A percentile compares a stretch with the other conserved stretches of the same genome.
Conservation (phyloP, 2,113 vertebrate genomes). For the Heliornis fulica region DNA sequence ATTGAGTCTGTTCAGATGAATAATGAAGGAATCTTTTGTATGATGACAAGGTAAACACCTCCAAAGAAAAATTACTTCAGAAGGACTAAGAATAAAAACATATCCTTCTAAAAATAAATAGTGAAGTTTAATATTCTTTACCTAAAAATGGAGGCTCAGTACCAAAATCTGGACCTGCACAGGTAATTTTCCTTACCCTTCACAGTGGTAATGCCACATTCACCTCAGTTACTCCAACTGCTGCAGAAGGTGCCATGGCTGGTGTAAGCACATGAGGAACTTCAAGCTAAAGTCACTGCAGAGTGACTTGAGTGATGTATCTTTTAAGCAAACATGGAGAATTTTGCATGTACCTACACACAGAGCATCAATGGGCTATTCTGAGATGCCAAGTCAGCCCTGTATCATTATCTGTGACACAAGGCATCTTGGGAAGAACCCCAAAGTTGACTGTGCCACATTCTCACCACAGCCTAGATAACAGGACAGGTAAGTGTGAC, state of each 20-base stretch:
- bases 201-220: neutral
- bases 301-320: neutral
- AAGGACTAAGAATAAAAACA: neutral
- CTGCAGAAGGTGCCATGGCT: neutral
- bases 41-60: neutral
- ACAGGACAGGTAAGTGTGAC: neutral
- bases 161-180: neutral
- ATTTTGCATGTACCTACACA: neutral
- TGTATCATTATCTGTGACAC: neutral
- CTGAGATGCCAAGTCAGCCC: neutral
- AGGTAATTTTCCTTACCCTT: neutral
- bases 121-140: neutral
- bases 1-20: neutral
- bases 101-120: neutral
- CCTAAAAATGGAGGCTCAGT: neutral
- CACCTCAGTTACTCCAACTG: too few species aligned
- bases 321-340: neutral
- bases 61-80: neutral
- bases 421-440: neutral
- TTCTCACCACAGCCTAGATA: fast-evolving
- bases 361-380: fast-evolving
- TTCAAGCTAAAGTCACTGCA: fast-evolving
- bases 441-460: neutral
- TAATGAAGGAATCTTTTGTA: neutral
- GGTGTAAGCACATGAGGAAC: fast-evolving